Base-by-base conservation (phyloP, 2,888 invertebrate species). In the Dryomyza anilis region DNA sequence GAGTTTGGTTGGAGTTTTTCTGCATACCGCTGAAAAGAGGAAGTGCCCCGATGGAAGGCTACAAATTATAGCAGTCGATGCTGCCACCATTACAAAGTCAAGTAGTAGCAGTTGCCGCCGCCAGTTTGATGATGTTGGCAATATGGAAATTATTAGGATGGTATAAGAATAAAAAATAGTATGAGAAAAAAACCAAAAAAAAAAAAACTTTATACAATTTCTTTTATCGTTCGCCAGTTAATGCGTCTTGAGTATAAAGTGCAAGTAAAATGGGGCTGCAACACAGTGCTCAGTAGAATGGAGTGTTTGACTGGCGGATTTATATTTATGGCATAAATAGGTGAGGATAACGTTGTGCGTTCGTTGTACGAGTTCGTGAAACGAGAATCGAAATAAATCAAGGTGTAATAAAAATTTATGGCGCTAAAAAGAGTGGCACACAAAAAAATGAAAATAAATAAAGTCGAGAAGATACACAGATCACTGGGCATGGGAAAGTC, bases 1-100 rank as follows among this genome's bases (percentile, higher is more conserved):
- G 48, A 29, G 39, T 66, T 64, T 59, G 65, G 65, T 63, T 63
- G 59, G 55, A 69, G 64, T 70, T 70, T 72, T 72, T 71, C 69
- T 66, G 62, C 67, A 67, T 66, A 5, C 5, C 14, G 14, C 45
- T 10, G 45, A 30, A 45, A 46, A 45, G 45, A 58, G 30, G 58
- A 30, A 58, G 39, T 39, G 39, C 10, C 52, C 19, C 19, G 30
- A 61, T n/a, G 60, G 33, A 52, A 39, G 50, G 16, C 27, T 29
- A 39, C 60, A 36, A 61, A 50, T 36, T 36, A 61, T 61, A 10
- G 60, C 36, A 16, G 53, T 29, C 36, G 36, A 19, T 36, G 39
- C 23, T 27, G 43, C 21, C 29, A 19, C 16, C 53, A 39, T 39
- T 30, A 21, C 29, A 61, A 61, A 61, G 61, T 61, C 53, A 52